Evolutionary conservation across 2,888 invertebrate genomes (phyloP), one percentile per base, ranked within the genome.

Genomic region (Ischnus inquisitorius): DNA sequence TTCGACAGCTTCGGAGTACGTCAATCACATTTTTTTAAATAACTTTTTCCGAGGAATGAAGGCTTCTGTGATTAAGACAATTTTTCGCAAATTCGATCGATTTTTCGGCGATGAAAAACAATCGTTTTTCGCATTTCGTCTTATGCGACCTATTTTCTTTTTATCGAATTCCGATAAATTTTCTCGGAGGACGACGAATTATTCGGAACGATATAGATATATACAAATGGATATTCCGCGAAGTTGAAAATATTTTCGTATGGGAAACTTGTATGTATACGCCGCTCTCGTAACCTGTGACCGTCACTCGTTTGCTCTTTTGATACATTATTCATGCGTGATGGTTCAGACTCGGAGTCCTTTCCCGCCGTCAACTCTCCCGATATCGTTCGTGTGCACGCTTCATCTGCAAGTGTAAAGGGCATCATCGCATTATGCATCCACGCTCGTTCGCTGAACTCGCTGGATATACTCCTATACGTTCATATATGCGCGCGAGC

Each of bases 291-390:
- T 83, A 82, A 82, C 83, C 83, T 84, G 81, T 83, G 68, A 80
- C 84, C 54, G 82, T 84, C 83, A 67, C 74, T 69, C 69, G 79
- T 82, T 86, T 84, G 80, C 79, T 77, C 82, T 28, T 43, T 72
- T 79, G 74, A 77, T 90, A 86, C 89, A 89, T 90, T 88, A 90
- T 90, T 90, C 90, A 90, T 90, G 86, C 34, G 79, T 81, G 74
- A 85, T 68, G 83, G 85, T 79, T 81, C 34, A 34, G 82, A 75
- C 81, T 85, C 65, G 81, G 72, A 64, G 81, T 72, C 68, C 77
- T 71, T 62, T 54, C 34, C 65, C 69, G 46, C 46, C 69, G 19
- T 48, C 68, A 71, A 57, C 62, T 74, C 76, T 76, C 51, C 75
- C 77, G 83, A 64, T 82, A 82, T 81, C 67, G 81, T 72, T 82